Base-by-base conservation (phyloP, 2,888 invertebrate species). In the Platycheirus albimanus region DNA sequence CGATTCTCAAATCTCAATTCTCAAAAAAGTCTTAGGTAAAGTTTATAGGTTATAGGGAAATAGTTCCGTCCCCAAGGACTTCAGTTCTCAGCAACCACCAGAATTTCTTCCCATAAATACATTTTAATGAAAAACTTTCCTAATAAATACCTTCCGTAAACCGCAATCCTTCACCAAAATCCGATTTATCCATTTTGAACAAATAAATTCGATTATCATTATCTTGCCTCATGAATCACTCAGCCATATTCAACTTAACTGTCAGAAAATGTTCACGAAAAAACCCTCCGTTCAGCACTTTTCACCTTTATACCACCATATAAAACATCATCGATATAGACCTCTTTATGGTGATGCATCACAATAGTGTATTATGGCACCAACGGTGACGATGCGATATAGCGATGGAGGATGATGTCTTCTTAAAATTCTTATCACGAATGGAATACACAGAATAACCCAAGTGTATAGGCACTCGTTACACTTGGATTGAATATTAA, bases 401-500 rank as follows among this genome's bases (percentile, higher is more conserved):
- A n/a, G 41, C n/a, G 43, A 45, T 20, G n/a, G 28, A 24, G 56
- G 13, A 41, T 41, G n/a, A 30, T 33, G n/a, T n/a, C n/a, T 24
- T 38, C 38, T 63, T 30, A 10, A 51, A 70, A 80, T 80, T 80
- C 80, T 30, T 28, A 63, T 49, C 80, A 80, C 76, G 80, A 38
- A 56, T 17, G 1, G 49, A 45, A 64, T 75, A 49, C 56, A 28
- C n/a, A 19, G 43, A 45, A 64, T 75, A 43, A 36, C 56, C 69
- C 45, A 19, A 51, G 63, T 49, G 64, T 51, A 33, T 49, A 74
- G 63, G 63, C 54, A 80, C 63, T 74, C 67, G 52, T 74, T 49
- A 54, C 79, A 80, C 75, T 70, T 30, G 36, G n/a, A 30, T 69
- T 51, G 80, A 80, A 80, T 80, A 76, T 70, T 7, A 70, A 80